Conservation (phyloP, 2,797 vertebrate species). For the Amphiprion clarkii region DNA sequence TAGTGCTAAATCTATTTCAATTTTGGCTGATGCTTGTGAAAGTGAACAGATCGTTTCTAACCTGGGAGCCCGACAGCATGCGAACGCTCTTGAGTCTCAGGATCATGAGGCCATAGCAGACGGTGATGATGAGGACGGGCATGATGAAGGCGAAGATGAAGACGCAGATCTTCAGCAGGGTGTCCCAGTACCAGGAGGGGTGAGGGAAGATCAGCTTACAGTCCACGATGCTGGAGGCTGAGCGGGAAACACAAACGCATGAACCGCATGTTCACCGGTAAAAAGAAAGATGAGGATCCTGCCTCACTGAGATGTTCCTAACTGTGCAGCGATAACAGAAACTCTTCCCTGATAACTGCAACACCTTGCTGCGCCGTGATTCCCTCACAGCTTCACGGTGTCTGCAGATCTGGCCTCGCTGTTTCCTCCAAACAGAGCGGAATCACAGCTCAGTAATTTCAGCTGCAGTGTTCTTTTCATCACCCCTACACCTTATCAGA, state of each 20-base stretch:
- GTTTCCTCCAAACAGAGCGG: too few species aligned
- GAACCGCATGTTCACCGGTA: background rate
- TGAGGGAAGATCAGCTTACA: slow-evolving; percentile 95
- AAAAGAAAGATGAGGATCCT: background rate
- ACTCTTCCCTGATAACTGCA: too few species aligned
- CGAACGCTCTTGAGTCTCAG: slow-evolving; percentile 97
- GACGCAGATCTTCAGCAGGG: slow-evolving; percentile 97
- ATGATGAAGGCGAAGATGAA: slow-evolving; percentile 99
- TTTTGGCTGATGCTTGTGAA: background rate
- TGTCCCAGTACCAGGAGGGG: slow-evolving; percentile 99
- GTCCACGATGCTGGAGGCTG: slow-evolving; percentile 86
- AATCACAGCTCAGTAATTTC: too few species aligned
- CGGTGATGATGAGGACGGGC: slow-evolving; percentile 97
- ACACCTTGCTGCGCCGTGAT: too few species aligned
- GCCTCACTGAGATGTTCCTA: too few species aligned
- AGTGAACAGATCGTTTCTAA: slow-evolving; percentile 23
- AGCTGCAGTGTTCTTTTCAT: too few species aligned
- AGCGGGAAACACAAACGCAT: slow-evolving; percentile 8
- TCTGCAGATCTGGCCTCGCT: too few species aligned
- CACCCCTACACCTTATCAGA: background rate
- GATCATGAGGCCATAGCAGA: slow-evolving; percentile 99
- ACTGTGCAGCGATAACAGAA: too few species aligned
- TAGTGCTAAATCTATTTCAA: background rate
- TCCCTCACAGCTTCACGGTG: too few species aligned
- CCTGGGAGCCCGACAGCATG: slow-evolving; percentile 97